phyloP scores from a whole-genome alignment of 2,888 invertebrate genomes.

The Polyommatus icarus region DNA sequence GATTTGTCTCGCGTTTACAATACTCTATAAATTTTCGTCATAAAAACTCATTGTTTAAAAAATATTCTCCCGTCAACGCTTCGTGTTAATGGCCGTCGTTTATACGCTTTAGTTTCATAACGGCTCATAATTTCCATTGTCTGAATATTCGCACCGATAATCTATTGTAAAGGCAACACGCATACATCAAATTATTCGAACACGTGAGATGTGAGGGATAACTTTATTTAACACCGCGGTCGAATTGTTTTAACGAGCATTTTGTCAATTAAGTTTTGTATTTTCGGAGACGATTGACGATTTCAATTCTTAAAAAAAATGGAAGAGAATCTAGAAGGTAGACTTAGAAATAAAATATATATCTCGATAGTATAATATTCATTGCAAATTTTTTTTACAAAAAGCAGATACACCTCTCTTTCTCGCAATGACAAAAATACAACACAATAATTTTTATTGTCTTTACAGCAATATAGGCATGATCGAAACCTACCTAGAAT shows the following conservation, averaged over 20 bases:
- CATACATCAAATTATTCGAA: slow-evolving; percentile 20
- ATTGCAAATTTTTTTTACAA: too few species aligned
- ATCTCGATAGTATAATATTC: too few species aligned
- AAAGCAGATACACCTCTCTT: too few species aligned
- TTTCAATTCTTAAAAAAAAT: too few species aligned
- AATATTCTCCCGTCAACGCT: slow-evolving; percentile 31
- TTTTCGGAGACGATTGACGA: background rate
- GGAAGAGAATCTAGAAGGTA: too few species aligned
- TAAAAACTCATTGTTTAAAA: slow-evolving; percentile 33
- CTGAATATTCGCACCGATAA: slow-evolving; percentile 17
- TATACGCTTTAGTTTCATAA: slow-evolving; percentile 29
- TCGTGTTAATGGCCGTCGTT: slow-evolving; percentile 27
- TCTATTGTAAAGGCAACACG: slow-evolving; percentile 26
- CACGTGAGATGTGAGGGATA: background rate
- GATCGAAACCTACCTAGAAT: too few species aligned
- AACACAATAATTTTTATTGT: too few species aligned
- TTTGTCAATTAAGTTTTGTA: background rate
- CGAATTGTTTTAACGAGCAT: background rate
- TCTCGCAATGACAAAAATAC: too few species aligned
- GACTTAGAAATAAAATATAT: too few species aligned
- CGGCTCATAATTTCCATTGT: slow-evolving; percentile 28
- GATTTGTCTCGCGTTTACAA: slow-evolving; percentile 46
- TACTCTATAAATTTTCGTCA: slow-evolving; percentile 35
- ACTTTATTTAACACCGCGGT: background rate
- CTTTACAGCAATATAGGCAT: too few species aligned